Base-by-base conservation (phyloP, 2,113 vertebrate species). In the Osmerus eperlanus region DNA sequence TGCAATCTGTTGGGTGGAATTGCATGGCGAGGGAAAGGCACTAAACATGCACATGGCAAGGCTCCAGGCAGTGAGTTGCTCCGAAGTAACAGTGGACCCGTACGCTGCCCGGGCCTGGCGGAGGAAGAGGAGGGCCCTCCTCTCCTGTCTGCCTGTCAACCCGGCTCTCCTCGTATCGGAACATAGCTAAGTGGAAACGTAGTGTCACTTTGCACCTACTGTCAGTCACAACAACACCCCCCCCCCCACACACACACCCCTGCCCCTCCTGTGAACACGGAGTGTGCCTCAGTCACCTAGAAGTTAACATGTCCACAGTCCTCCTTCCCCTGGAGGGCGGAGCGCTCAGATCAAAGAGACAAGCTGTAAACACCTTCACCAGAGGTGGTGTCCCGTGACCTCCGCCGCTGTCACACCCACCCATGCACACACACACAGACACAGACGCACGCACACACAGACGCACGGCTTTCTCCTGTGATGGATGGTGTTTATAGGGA, bases 111-210 rank as follows among this genome's bases (percentile, higher is more conserved):
- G 32, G 32, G 32, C 7, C 41, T 47, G 9, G 41, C 7, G 41
- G 41, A 47, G 41, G 41, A 28, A 28, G 41, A 47, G 41, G 41
- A 2, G 7, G 41, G 41, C 8, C 65, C 19, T 63, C 65, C 41
- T 72, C 60, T 70, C 67, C 62, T 59, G 62, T 71, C 62, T 19
- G 3, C 58, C 72, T 83, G 70, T 74, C 68, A 78, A 51, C 60
- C 73, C 60, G 60, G 58, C 78, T 78, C 73, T 84, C 74, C 78
- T 18, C 71, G 61, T 77, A 83, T 85, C 83, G 78, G 68, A 83
- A 78, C 75, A 84, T 74, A 85, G 84, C 78, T 78, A 67, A 84
- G 83, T 73, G 73, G 23, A 72, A 47, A n/a, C 67, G 60, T 54
- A 32, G 36, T 83, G 81, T 72, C 76, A 86, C 73, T 78, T 68